Evolutionary conservation across 2,888 invertebrate species (phyloP), one percentile per base, ranked within the genome.

Genomic region (Artemia sp.): DNA sequence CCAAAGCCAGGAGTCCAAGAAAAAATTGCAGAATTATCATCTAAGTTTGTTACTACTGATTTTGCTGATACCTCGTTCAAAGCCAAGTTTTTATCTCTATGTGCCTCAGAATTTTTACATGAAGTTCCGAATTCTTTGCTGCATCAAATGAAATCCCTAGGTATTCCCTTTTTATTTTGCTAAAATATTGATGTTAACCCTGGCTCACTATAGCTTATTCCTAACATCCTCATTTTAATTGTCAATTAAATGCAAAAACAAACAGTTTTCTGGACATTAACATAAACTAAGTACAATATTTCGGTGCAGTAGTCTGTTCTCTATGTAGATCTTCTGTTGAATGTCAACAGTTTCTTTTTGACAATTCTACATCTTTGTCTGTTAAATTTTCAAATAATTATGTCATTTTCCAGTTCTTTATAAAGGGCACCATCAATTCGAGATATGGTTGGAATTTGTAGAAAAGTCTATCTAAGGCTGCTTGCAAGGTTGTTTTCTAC

Each of bases 61-160:
- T n/a, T 19, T 24, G 8, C 9, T 19, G 64, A 58, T 10, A n/a
- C 24, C 10, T 58, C 64, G 24, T 58, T 82, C 10, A 88, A 89
- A 78, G 91, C 85, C 77, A 79, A 83, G 52, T 79, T 94, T 10
- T 80, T 94, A 6, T 81, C 83, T 52, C 83, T 84, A 8, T 89
- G 90, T 75, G 85, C 81, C 73, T 80, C 84, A 67, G 84, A 86
- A 77, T 87, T 93, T 72, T 81, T 86, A 9, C 87, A 93, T 77
- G 77, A 82, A 72, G 84, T 95, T 12, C 91, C 93, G 0, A 94
- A 90, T 81, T 90, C 90, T 0, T 78, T 86, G 69, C 79, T 95
- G n/a, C 84, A 86, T 75, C 82, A 83, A 68, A 85, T 95, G 72
- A 82, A 84, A 74, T 86, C 85, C 68, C 82, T 92, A 69, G 85